These are phyloP conservation scores for Leptinotarsa defecta DNA, from an alignment of 1,140 invertebrate species.

Conservation along the genomic window DNA sequence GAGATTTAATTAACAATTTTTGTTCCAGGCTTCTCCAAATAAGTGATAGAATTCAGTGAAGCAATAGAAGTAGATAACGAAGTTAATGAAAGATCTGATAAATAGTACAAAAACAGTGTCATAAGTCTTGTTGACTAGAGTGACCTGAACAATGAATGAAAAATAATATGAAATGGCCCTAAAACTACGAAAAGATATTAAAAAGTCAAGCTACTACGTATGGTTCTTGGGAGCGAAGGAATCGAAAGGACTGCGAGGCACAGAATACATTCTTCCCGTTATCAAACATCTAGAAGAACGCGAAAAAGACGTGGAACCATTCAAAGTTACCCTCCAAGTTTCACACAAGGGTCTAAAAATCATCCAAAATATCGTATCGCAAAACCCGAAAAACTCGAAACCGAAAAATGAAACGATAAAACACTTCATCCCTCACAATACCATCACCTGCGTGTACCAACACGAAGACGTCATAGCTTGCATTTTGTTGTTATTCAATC, in stretches of 20 bases:
- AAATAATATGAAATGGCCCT: conserved; percentile 62
- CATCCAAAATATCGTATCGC: conserved; percentile 74
- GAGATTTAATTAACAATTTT: no score
- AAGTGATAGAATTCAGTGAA: no score
- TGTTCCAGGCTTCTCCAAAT: no score
- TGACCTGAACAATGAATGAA: neutral
- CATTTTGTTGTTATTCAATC: conserved; percentile 87
- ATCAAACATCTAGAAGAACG: conserved; percentile 82
- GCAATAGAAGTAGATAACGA: no score
- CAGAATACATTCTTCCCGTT: conserved; percentile 79
- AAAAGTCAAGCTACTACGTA: conserved; percentile 96
- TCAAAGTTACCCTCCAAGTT: conserved; percentile 87
- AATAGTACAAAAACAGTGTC: no score
- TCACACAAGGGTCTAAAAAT: conserved; percentile 94
- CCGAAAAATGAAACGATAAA: conserved; percentile 76
- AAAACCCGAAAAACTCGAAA: conserved; percentile 63
- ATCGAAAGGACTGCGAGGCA: conserved; percentile 83
- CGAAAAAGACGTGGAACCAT: conserved; percentile 84
- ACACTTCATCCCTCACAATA: conserved; percentile 93
- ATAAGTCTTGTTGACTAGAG: no score
- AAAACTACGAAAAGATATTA: conserved; percentile 81
- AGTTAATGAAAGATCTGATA: no score
- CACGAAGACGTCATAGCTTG: conserved; percentile 90
- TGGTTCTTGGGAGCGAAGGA: conserved; percentile 97
- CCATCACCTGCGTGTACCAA: conserved; percentile 83